Conservation (phyloP, 2,113 vertebrate genomes). For the Andinoacara biseriatus region DNA sequence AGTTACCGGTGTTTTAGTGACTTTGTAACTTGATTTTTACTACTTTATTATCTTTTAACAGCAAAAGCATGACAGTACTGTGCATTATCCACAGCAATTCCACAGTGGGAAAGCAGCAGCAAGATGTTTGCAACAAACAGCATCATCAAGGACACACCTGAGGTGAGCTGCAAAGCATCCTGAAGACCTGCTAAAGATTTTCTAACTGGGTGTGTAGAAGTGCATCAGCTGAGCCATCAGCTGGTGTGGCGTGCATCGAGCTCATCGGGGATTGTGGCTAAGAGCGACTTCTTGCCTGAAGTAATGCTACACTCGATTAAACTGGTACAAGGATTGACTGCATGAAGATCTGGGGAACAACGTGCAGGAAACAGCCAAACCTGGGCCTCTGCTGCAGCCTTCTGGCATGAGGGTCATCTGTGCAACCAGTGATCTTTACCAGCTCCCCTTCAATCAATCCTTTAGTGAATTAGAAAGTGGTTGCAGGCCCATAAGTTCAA, state of each 20-base stretch:
- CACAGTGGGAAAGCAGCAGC: too few relatives aligned
- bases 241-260: not conserved
- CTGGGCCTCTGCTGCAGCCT: not conserved
- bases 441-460: too few relatives aligned
- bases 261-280: not conserved
- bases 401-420: too few relatives aligned
- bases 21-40: too few relatives aligned
- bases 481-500: not conserved
- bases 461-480: not conserved
- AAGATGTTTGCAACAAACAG: not conserved
- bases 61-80: too few relatives aligned
- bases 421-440: too few relatives aligned
- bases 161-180: not conserved
- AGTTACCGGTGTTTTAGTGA: not conserved
- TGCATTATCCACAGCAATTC: too few relatives aligned
- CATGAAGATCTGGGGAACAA: not conserved
- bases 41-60: too few relatives aligned
- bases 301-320: not conserved
- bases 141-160: not conserved
- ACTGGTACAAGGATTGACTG: not conserved
- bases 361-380: not conserved
- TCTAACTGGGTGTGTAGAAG: not conserved
- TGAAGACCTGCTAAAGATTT: not conserved
- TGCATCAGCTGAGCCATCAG: not conserved
- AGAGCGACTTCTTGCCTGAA: not conserved